Evolutionary conservation across 2,113 vertebrate species (phyloP).

Genomic region (Dasypus novemcinctus): DNA sequence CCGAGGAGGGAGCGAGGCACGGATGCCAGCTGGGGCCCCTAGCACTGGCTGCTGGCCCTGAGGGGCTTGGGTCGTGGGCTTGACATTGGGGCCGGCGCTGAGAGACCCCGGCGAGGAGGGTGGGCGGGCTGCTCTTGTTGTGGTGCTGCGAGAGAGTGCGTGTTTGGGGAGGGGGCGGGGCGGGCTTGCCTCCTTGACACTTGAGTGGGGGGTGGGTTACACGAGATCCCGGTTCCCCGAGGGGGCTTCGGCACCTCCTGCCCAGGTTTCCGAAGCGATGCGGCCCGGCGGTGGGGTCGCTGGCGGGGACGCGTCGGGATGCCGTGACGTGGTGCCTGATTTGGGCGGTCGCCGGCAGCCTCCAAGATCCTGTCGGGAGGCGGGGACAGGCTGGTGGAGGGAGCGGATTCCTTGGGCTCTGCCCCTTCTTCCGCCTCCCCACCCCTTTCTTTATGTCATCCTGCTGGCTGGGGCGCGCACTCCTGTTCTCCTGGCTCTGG

Average conservation of each 20-base stretch:
- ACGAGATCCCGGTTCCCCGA: neutral
- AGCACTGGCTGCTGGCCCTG: neutral
- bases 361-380: slow-evolving; percentile 50
- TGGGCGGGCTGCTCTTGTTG: slow-evolving; percentile 43
- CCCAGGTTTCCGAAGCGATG: neutral
- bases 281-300: neutral
- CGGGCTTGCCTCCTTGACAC: slow-evolving; percentile 65
- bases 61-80: slow-evolving; percentile 34
- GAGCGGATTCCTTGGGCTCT: slow-evolving; percentile 68
- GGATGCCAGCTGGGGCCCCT: slow-evolving; percentile 27
- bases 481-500: neutral
- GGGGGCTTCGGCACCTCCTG: neutral
- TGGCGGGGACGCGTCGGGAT: slow-evolving; percentile 58
- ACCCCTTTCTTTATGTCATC: slow-evolving; percentile 40
- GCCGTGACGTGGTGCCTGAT: slow-evolving; percentile 70
- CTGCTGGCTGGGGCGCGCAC: slow-evolving; percentile 32
- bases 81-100: slow-evolving; percentile 16
- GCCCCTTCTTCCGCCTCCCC: slow-evolving; percentile 41
- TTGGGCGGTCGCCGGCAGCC: slow-evolving; percentile 57
- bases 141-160: slow-evolving; percentile 46
- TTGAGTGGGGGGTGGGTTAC: slow-evolving; percentile 5
- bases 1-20: slow-evolving; percentile 35
- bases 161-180: slow-evolving; percentile 73
- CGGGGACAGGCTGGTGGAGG: slow-evolving; percentile 66
- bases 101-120: neutral